Base-by-base conservation (phyloP, 2,888 invertebrate genomes). In the Tryphoninae sp. region DNA sequence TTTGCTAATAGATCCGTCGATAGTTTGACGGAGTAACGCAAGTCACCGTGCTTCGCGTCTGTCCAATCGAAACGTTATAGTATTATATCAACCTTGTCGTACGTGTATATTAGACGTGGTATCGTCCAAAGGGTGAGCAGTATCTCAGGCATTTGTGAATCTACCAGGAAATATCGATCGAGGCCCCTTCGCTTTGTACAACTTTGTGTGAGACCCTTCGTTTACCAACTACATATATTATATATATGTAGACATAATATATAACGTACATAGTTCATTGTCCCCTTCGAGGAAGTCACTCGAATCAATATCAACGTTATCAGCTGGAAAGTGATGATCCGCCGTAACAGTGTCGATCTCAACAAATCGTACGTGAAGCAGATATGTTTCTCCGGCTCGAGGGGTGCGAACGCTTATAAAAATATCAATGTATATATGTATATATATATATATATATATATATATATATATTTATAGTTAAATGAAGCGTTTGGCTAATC, bases 1-100 rank as follows among this genome's bases (percentile, higher is more conserved):
- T 88, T 87, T 86, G 84, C 86, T 88, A 84, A 87, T 87, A 84
- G 86, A 88, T 88, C 86, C 82, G 85, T 87, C 84, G 81, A 74
- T 81, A 68, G 73, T 78, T 78, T 64, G 73, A 40, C 19, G 73
- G 19, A 51, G 77, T 49, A 80, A 76, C 53, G 59, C 22, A 59
- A 80, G 61, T 53, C 72, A n/a, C 42, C 40, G 62, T 13, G 11
- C 62, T 51, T 51, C 49, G 1, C 9, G n/a, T 76, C 68, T 53
- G 64, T 3, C 26, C 49, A 33, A 68, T 51, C 51, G 55, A 64
- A 69, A 59, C 73, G 19, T 8, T 13, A 19, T 33, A 68, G 8
- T 74, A 55, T 33, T 45, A 8, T 53, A 9, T 55, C 26, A 13
- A 9, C 45, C 13, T 45, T 45, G 45, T 40, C 23, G 53, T 26